Evolutionary conservation across 2,113 vertebrate species (phyloP).

Genomic region (Lepisosteus osseus): DNA sequence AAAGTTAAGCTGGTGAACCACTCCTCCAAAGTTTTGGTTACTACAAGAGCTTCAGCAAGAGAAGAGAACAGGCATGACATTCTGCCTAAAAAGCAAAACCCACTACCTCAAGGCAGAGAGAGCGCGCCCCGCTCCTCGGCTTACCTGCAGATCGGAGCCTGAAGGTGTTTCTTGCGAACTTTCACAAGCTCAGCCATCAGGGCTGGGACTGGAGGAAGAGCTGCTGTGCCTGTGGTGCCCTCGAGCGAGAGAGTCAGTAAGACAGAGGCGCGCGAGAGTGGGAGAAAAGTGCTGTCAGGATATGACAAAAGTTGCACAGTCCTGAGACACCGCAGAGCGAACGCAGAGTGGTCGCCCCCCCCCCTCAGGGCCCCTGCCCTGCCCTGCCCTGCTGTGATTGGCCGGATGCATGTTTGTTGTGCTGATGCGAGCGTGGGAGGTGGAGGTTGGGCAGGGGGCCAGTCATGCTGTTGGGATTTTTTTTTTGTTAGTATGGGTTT

Average conservation of each 20-base stretch:
- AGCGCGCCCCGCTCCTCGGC: constrained; percentile 9
- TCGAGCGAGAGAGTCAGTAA: constrained; percentile 6
- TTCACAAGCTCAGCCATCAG: constrained; percentile 63
- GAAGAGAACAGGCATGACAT: constrained; percentile 19
- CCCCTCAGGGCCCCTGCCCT: constrained; percentile 51
- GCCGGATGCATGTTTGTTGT: constrained; percentile 33
- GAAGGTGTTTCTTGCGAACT: constrained; percentile 65
- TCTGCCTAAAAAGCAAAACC: neutral
- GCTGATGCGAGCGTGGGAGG: neutral
- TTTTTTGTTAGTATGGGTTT: neutral
- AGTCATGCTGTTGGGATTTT: constrained; percentile 4
- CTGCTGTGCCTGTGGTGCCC: neutral
- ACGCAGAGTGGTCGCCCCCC: constrained; percentile 47
- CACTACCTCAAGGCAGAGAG: neutral
- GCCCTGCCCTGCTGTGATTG: constrained; percentile 61
- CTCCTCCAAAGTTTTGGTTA: neutral
- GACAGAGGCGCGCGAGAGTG: constrained; percentile 26
- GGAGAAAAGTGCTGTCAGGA: constrained; percentile 47
- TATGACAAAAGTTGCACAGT: constrained; percentile 55
- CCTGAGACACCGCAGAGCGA: constrained; percentile 46
- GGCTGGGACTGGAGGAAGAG: neutral
- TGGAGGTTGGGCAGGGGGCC: neutral
- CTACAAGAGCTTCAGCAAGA: constrained; percentile 9
- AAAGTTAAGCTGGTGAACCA: neutral
- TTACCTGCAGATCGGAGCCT: constrained; percentile 69